Evolutionary conservation across 2,888 invertebrate species (phyloP), one percentile per base, ranked within the genome.

Genomic region (Branchellion lobata): DNA sequence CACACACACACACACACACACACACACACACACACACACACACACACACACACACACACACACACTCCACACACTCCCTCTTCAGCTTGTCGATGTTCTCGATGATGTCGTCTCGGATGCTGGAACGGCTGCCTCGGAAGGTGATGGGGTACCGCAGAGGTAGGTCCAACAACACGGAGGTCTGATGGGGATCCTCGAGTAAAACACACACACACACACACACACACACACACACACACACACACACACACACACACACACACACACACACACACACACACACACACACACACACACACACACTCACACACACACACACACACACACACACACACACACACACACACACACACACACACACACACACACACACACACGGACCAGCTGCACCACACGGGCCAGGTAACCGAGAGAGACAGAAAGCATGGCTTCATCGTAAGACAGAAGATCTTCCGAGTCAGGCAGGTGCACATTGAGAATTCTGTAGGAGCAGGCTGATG

Each of bases 341-440:
- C 40, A 40, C 40, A 40, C 40, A 40, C 40, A 40, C 40, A 40
- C 40, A 40, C 40, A 40, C 40, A 40, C 40, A 18, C 61, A 57
- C 21, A 18, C 61, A 57, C 5, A 57, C n/a, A 24, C 61, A 24
- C n/a, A 57, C 21, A 18, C n/a, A 57, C 94, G 92, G 73, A 94
- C 91, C 89, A 95, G 91, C 81, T 92, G 90, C 0, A 93, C 90
- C 24, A 93, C 90, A 85, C 96, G 96, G 24, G 94, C 92, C 14
- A 93, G 92, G 86, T 92, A 93, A 8, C 96, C 95, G 1, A 95
- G 90, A 0, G 94, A 94, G n/a, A 94, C 93, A 0, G 94, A 91
- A 78, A 94, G 89, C 88, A 91, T 92, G 29, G 90, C 90, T 81
- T 93, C 92, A 71, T 90, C 90, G 81, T 90, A 89, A 84, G 91